A percentile compares a stretch with the other conserved stretches of the same genome.
phyloP scores from a whole-genome alignment of 2,797 vertebrate species.

The Aldrovandia affinis region DNA sequence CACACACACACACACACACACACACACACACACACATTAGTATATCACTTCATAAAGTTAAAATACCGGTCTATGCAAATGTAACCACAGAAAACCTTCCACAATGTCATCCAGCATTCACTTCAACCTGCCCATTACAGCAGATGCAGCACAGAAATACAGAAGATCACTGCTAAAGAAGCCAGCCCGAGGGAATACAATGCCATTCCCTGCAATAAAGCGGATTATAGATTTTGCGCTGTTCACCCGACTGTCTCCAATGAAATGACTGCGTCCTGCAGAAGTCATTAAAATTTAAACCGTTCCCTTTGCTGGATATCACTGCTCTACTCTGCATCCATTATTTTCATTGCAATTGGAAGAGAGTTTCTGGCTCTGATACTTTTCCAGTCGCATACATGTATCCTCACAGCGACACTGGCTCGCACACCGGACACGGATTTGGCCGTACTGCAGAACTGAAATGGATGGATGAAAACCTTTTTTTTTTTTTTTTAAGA shows the following conservation, averaged over 20 bases:
- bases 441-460: neutral
- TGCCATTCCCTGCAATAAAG: constrained; percentile 65
- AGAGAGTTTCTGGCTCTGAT: constrained; percentile 49
- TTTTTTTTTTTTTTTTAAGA: neutral
- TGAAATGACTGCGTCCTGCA: constrained; percentile 69
- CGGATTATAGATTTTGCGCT: constrained; percentile 72
- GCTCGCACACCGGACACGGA: neutral
- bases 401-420: neutral
- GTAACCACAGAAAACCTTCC: neutral
- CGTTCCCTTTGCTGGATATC: constrained; percentile 61
- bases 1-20: neutral
- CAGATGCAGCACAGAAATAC: neutral
- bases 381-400: constrained; percentile 31
- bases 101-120: neutral
- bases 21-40: neutral
- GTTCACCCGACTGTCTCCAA: constrained; percentile 70
- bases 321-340: constrained; percentile 58
- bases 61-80: constrained; percentile 2
- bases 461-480: neutral
- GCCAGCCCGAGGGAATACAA: constrained; percentile 9
- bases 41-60: neutral
- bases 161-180: neutral
- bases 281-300: constrained; percentile 72
- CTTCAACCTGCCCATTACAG: neutral
- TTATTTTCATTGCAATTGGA: constrained; percentile 53